Percentiles rank a stretch among this genome's conserved stretches.
phyloP scores from a whole-genome alignment of 2,113 vertebrate species.

The Brachyhypopomus occidentalis region DNA sequence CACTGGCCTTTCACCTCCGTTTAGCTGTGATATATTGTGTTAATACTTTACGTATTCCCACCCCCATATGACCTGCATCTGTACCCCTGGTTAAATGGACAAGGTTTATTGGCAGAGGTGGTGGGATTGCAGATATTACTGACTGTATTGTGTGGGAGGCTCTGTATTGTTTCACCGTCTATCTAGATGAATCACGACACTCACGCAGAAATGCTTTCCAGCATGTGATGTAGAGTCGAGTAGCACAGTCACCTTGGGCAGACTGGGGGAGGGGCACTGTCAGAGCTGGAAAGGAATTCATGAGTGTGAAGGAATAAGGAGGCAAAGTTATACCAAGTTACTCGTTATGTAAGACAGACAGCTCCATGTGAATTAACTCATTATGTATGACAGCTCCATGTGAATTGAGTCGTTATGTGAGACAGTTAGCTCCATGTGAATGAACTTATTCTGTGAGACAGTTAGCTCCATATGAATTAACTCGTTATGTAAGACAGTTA shows the following conservation, averaged over 20 bases:
- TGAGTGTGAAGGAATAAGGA: not conserved
- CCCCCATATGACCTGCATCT: not conserved
- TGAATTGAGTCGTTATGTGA: no score
- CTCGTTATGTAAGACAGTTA: no score
- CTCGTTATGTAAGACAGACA: not conserved
- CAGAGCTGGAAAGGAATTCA: not conserved
- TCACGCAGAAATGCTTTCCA: not conserved
- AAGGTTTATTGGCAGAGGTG: constrained; percentile 1
- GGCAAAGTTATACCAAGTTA: not conserved
- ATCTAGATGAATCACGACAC: not conserved
- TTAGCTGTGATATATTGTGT: constrained; percentile 1
- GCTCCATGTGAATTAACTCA: not conserved
- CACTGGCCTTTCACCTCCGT: not conserved
- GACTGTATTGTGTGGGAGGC: constrained; percentile 1
- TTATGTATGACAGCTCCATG: no score
- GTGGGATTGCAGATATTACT: not conserved
- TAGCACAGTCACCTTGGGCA: not conserved
- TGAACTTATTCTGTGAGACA: no score
- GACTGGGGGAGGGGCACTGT: not conserved
- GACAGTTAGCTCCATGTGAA: no score
- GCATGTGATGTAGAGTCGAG: no score
- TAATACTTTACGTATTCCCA: not conserved
- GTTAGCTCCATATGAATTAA: no score
- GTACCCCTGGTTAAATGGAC: not conserved
- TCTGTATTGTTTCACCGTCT: not conserved